Percentiles rank a stretch among this genome's conserved stretches.
Evolutionary conservation across 2,113 vertebrate genomes (phyloP).

Genomic region (Nymphicus hollandicus): DNA sequence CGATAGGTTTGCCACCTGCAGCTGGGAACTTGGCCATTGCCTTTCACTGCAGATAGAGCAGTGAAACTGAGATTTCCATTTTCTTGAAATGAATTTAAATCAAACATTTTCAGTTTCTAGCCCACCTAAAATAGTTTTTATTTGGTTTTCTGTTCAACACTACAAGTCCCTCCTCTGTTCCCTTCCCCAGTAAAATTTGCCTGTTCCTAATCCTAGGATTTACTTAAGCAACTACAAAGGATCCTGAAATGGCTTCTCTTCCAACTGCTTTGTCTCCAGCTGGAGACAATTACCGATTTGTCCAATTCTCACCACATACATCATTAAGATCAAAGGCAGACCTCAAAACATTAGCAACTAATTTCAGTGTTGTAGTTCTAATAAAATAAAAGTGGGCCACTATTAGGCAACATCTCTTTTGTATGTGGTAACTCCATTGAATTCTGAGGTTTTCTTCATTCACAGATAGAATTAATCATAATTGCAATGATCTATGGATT

Average conservation of each 20-base stretch:
- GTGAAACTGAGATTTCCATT: not conserved
- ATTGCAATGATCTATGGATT: constrained; percentile 35
- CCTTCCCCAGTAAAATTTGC: not conserved
- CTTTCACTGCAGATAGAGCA: not conserved
- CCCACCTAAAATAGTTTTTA: not conserved
- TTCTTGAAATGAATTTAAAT: not conserved
- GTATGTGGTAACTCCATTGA: constrained; percentile 54
- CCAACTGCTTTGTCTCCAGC: constrained; percentile 28
- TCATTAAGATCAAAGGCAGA: constrained; percentile 54
- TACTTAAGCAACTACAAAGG: constrained; percentile 33
- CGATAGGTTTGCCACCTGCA: not conserved
- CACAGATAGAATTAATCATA: constrained; percentile 55
- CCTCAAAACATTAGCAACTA: constrained; percentile 58
- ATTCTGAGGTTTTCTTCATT: constrained; percentile 44
- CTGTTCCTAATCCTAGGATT: constrained; percentile 26
- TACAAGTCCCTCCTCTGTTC: not conserved
- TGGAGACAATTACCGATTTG: constrained; percentile 49
- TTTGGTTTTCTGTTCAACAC: not conserved
- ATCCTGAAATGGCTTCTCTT: constrained; percentile 49
- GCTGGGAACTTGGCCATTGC: not conserved
- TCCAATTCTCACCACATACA: constrained; percentile 46
- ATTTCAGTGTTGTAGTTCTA: constrained; percentile 56
- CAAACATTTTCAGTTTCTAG: not conserved
- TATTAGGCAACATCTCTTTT: constrained; percentile 53
- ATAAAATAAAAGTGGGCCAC: constrained; percentile 18